Percentiles rank a stretch among this genome's conserved stretches.
Evolutionary conservation across 1,140 invertebrate genomes (phyloP).

Genomic region (Gonioctena quinquepunctata): DNA sequence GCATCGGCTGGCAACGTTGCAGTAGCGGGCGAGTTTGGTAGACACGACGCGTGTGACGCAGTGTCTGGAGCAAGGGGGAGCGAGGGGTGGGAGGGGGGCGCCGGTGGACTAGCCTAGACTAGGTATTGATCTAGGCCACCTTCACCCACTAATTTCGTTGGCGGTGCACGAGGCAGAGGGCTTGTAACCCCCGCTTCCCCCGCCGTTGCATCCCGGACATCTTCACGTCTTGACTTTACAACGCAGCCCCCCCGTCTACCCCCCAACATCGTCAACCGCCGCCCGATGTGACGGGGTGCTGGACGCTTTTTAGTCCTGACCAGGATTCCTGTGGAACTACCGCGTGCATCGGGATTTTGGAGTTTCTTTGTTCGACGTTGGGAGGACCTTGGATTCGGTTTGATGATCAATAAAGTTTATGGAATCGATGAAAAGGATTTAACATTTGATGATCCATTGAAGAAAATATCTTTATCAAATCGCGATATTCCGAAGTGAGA

Average conservation of each 20-base stretch:
- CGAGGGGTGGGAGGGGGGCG: slow-evolving; percentile 27
- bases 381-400: too few relatives aligned
- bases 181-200: slow-evolving; percentile 5
- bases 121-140: slow-evolving; percentile 54
- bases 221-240: slow-evolving; percentile 47
- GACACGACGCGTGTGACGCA: slow-evolving; percentile 49
- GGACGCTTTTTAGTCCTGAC: slow-evolving; percentile 1
- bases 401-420: too few relatives aligned
- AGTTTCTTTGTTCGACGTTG: too few relatives aligned
- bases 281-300: neutral
- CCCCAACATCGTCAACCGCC: neutral
- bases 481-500: too few relatives aligned
- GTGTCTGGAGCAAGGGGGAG: slow-evolving; percentile 35
- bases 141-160: slow-evolving; percentile 54
- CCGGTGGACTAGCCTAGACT: slow-evolving; percentile 50
- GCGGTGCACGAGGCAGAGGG: slow-evolving; percentile 44
- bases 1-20: slow-evolving; percentile 18
- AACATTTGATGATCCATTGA: too few relatives aligned
- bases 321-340: neutral
- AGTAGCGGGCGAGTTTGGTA: slow-evolving; percentile 13
- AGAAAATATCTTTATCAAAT: too few relatives aligned
- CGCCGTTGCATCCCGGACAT: slow-evolving; percentile 40
- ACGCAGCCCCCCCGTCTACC: slow-evolving; percentile 14
- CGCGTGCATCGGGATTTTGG: too few relatives aligned
- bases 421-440: too few relatives aligned